Percentiles rank a stretch among this genome's conserved stretches.
These are phyloP conservation scores for Echeneis naucrates DNA, from an alignment of 2,797 vertebrate genomes.

Conservation along the genomic window DNA sequence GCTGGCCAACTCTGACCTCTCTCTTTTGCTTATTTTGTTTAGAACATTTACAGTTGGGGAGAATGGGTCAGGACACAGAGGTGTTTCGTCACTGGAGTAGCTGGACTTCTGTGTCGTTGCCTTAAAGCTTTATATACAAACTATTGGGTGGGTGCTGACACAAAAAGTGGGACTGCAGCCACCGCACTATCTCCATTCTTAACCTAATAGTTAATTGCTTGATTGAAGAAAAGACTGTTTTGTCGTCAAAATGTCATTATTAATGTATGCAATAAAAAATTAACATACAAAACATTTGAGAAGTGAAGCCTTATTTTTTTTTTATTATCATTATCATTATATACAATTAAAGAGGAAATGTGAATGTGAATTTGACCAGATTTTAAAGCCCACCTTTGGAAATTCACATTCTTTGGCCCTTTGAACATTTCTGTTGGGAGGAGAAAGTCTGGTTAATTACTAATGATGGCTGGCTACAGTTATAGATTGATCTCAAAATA, in stretches of 20 bases:
- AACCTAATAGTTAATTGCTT: not conserved
- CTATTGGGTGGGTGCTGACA: not conserved
- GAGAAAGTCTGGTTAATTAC: not conserved
- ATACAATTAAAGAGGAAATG: no score
- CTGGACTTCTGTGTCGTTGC: constrained; percentile 7
- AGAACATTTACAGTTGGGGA: not conserved
- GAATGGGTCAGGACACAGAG: constrained; percentile 20
- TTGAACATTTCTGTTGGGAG: not conserved
- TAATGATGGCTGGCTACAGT: not conserved
- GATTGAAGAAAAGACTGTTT: not conserved
- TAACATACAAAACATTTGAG: no score
- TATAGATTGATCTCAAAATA: constrained; percentile 1
- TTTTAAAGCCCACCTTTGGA: not conserved
- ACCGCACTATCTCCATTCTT: not conserved
- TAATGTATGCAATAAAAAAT: no score
- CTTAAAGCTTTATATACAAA: not conserved
- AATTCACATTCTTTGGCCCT: not conserved
- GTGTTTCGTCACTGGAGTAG: not conserved
- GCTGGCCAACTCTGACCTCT: constrained; percentile 15
- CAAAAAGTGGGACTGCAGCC: not conserved
- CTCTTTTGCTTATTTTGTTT: constrained; percentile 8
- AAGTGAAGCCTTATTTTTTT: no score
- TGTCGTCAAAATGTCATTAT: not conserved
- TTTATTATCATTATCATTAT: no score
- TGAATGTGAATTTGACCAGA: constrained; percentile 1